Percentiles rank a stretch among this genome's conserved stretches.
Conservation (phyloP, 2,113 vertebrate species). For the Stigmatopora nigra region DNA sequence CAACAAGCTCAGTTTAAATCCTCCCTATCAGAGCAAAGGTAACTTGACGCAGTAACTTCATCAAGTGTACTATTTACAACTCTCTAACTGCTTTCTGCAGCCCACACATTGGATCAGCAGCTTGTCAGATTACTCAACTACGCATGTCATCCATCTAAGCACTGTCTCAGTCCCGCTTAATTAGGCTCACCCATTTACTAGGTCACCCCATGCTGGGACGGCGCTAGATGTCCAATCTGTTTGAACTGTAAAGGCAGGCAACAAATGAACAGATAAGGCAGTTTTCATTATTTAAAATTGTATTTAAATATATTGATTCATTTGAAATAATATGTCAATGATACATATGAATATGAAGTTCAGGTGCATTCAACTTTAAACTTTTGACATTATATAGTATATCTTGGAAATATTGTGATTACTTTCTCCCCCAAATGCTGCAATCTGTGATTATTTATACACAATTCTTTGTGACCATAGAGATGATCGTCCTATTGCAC, state of each 20-base stretch:
- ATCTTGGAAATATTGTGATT: too few relatives aligned
- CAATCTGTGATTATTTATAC: too few relatives aligned
- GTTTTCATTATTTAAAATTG: too few relatives aligned
- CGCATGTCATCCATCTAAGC: conserved; percentile 46
- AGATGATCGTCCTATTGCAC: conserved; percentile 51
- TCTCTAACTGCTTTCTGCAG: conserved; percentile 17
- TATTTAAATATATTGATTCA: too few relatives aligned
- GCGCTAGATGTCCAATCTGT: conserved; percentile 1
- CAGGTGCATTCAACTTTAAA: too few relatives aligned
- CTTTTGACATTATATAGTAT: too few relatives aligned
- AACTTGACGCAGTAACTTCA: too few relatives aligned
- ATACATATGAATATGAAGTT: too few relatives aligned
- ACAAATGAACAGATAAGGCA: too few relatives aligned
- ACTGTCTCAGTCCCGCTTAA: conserved; percentile 45
- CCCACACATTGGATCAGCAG: conserved; percentile 20
- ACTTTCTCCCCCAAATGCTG: too few relatives aligned
- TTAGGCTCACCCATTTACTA: conserved; percentile 44
- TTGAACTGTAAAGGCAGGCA: too few relatives aligned
- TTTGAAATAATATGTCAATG: too few relatives aligned
- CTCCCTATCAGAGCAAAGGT: neutral
- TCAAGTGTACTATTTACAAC: neutral
- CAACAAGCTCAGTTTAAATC: neutral
- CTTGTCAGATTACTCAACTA: conserved; percentile 53
- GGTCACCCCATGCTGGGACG: conserved; percentile 44
- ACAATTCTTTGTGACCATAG: conserved; percentile 19